Evolutionary conservation across 2,888 invertebrate genomes (phyloP).

Genomic region (Parthenolecanium corni): DNA sequence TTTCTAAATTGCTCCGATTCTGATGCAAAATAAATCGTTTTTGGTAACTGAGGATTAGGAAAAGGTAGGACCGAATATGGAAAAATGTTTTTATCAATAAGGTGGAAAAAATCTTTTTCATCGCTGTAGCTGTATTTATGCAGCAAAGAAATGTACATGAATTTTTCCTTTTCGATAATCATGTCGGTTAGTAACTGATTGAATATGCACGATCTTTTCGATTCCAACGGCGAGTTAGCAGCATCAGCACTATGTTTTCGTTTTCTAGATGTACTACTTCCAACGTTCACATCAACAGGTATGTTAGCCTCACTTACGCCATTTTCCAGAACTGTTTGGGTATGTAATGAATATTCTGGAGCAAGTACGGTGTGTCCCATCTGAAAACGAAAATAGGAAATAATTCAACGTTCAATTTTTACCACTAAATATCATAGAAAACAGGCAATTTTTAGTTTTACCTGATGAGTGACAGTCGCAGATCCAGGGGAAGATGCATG

Average conservation of each 20-base stretch:
- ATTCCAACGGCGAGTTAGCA: slow-evolving; percentile 5
- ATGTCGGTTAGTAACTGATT: slow-evolving; percentile 16
- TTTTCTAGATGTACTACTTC: slow-evolving; percentile 13
- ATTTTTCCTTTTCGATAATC: slow-evolving; percentile 24
- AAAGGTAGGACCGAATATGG: slow-evolving; percentile 18
- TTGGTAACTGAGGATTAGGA: slow-evolving; percentile 18
- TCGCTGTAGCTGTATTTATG: slow-evolving; percentile 11
- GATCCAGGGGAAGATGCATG: slow-evolving; percentile 27
- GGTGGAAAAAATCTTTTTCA: slow-evolving; percentile 12
- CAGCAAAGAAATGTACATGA: slow-evolving; percentile 10
- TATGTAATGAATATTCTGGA: slow-evolving; percentile 21
- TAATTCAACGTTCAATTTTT: too few relatives aligned
- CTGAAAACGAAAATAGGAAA: too few relatives aligned
- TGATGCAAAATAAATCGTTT: background rate
- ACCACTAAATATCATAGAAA: background rate
- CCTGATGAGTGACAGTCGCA: slow-evolving; percentile 28
- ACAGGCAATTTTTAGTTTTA: background rate
- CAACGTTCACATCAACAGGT: slow-evolving; percentile 5
- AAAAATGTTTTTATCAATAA: slow-evolving; percentile 10
- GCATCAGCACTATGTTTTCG: slow-evolving; percentile 20
- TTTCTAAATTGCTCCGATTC: slow-evolving; percentile 16
- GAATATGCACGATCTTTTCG: slow-evolving; percentile 12
- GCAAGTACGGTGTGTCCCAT: slow-evolving; percentile 20
- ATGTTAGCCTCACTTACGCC: slow-evolving; percentile 11
- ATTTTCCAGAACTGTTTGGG: slow-evolving; percentile 22